Percentiles rank a stretch among this genome's conserved stretches.
These are phyloP conservation scores for Parapristionchus giblindavisi DNA, from an alignment of 2,888 invertebrate species.

Conservation along the genomic window DNA sequence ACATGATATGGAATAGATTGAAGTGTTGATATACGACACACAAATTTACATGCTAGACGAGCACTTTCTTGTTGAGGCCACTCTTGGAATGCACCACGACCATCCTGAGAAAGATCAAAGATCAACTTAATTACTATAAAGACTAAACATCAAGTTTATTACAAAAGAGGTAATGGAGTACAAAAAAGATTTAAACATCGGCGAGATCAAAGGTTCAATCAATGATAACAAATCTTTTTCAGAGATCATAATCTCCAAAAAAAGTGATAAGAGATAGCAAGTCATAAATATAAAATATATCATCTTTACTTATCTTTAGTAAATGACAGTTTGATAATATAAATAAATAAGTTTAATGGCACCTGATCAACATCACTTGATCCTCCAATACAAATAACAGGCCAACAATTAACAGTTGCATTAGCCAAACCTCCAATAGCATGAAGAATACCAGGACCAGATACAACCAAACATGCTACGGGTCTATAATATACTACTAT, in stretches of 20 bases:
- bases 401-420: slow-evolving; percentile 95
- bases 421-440: slow-evolving; percentile 94
- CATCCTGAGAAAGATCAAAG: slow-evolving; percentile 69
- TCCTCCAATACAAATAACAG: slow-evolving; percentile 89
- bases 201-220: not conserved
- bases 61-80: slow-evolving; percentile 88
- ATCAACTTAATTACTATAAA: too few species aligned
- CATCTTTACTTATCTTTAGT: not conserved
- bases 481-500: slow-evolving; percentile 69
- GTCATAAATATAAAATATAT: not conserved
- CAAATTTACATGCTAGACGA: slow-evolving; percentile 85
- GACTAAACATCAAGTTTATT: too few species aligned
- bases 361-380: slow-evolving; percentile 91
- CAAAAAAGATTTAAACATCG: not conserved
- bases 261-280: too few species aligned
- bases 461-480: slow-evolving; percentile 86
- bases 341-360: not conserved
- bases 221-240: too few species aligned
- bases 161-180: not conserved
- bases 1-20: slow-evolving; percentile 57
- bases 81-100: slow-evolving; percentile 95
- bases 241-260: too few species aligned
- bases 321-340: not conserved
- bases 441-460: slow-evolving; percentile 92
- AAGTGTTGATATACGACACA: slow-evolving; percentile 12